These are phyloP conservation scores for Enteromius radiatus DNA, from an alignment of 2,797 vertebrate genomes.

Conservation along the genomic window DNA sequence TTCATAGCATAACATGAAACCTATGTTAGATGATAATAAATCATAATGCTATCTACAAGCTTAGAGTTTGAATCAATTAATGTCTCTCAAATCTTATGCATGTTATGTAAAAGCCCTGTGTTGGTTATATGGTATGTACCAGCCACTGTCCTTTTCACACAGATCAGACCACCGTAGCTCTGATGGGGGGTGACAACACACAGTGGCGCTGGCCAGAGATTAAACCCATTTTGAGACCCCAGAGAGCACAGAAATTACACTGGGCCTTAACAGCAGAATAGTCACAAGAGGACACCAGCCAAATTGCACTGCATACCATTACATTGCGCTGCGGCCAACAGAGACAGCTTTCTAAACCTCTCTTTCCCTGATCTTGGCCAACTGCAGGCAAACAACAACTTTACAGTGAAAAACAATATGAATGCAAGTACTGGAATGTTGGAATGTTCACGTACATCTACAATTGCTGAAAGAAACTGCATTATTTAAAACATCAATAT, in stretches of 20 bases:
- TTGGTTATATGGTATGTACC: conserved; percentile 45
- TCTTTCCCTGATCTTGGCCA: background rate
- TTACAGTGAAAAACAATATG: background rate
- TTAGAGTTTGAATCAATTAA: background rate
- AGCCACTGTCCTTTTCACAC: conserved; percentile 42
- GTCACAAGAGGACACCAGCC: background rate
- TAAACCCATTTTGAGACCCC: conserved; percentile 68
- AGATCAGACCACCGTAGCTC: conserved; percentile 45
- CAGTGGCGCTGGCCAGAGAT: conserved; percentile 69
- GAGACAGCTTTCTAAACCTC: background rate
- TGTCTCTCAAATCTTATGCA: background rate
- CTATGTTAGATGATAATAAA: background rate
- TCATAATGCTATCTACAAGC: background rate
- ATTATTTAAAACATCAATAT: background rate
- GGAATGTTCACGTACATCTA: background rate
- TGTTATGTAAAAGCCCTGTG: conserved; percentile 5
- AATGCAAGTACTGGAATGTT: background rate
- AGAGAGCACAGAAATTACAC: conserved; percentile 69
- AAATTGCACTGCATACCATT: conserved; percentile 33
- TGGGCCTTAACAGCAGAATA: conserved; percentile 60
- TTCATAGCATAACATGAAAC: background rate
- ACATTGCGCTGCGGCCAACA: background rate
- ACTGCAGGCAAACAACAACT: background rate
- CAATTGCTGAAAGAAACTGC: background rate
- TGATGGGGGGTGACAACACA: conserved; percentile 69